phyloP scores from a whole-genome alignment of 2,113 vertebrate genomes.

The Aptenodytes forsteri region DNA sequence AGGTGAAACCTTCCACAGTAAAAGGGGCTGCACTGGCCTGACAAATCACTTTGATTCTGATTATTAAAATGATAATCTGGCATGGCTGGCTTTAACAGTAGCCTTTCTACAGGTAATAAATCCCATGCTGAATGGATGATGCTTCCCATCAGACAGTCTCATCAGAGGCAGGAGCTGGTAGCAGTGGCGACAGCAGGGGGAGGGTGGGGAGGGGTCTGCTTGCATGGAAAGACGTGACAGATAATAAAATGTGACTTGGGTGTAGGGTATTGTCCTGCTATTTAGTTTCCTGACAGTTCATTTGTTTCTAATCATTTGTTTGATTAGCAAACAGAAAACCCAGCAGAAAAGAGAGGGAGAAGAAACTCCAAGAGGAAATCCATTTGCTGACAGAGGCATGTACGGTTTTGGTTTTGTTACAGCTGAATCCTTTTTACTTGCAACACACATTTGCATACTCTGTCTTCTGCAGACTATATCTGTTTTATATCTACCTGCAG shows the following conservation, averaged over 20 bases:
- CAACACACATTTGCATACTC: background rate
- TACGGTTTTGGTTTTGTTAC: background rate
- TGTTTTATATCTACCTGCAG: background rate
- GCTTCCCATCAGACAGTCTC: background rate
- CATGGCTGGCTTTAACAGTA: background rate
- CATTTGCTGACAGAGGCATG: background rate
- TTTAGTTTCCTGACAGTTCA: background rate
- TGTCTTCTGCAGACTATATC: background rate
- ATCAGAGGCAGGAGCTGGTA: background rate
- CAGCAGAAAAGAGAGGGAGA: background rate
- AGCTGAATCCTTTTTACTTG: background rate
- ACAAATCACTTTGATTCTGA: background rate
- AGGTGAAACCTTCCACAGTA: background rate
- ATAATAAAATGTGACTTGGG: background rate
- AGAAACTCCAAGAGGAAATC: background rate
- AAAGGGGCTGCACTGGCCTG: background rate
- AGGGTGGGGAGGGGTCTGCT: background rate
- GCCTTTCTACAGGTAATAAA: background rate
- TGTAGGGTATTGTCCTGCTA: background rate
- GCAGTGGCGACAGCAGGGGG: rapidly evolving
- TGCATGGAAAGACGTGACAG: background rate
- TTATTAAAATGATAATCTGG: slow-evolving; percentile 32
- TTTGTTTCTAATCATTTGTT: slow-evolving; percentile 23
- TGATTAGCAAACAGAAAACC: background rate
- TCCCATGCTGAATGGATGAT: background rate